A percentile compares a stretch with the other conserved stretches of the same genome.
These are phyloP conservation scores for Goniozus legneri DNA, from an alignment of 1,140 invertebrate species.

Conservation along the genomic window DNA sequence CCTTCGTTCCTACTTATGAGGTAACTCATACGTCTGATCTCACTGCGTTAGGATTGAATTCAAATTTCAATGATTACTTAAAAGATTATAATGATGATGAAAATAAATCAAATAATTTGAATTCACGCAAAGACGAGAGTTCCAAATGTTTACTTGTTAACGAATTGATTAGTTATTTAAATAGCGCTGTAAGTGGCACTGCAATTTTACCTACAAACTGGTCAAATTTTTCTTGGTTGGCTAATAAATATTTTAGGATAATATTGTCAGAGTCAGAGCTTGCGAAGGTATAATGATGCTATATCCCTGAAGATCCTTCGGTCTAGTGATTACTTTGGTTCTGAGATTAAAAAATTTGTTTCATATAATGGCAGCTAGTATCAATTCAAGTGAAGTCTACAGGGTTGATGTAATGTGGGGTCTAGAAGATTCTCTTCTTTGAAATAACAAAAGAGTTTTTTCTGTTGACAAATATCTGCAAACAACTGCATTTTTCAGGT, in stretches of 20 bases:
- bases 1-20: no score
- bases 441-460: conserved; percentile 59
- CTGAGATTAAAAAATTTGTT: conserved; percentile 61
- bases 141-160: conserved; percentile 64
- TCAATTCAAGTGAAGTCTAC: conserved; percentile 66
- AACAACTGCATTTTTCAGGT: conserved; percentile 70
- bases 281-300: conserved; percentile 75
- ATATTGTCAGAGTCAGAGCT: conserved; percentile 67
- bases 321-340: conserved; percentile 62
- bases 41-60: no score
- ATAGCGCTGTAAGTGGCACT: conserved; percentile 61
- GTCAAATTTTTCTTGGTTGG: not conserved
- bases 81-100: no score
- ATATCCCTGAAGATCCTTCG: conserved; percentile 63
- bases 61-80: no score
- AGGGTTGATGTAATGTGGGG: conserved; percentile 71
- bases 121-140: no score
- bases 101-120: no score
- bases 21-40: no score
- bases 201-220: not conserved
- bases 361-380: conserved; percentile 61
- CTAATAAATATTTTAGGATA: conserved; percentile 59
- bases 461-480: conserved; percentile 67
- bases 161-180: conserved; percentile 62
- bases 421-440: conserved; percentile 52